These are phyloP conservation scores for Fulica atra DNA, from an alignment of 2,113 vertebrate genomes.

Conservation along the genomic window DNA sequence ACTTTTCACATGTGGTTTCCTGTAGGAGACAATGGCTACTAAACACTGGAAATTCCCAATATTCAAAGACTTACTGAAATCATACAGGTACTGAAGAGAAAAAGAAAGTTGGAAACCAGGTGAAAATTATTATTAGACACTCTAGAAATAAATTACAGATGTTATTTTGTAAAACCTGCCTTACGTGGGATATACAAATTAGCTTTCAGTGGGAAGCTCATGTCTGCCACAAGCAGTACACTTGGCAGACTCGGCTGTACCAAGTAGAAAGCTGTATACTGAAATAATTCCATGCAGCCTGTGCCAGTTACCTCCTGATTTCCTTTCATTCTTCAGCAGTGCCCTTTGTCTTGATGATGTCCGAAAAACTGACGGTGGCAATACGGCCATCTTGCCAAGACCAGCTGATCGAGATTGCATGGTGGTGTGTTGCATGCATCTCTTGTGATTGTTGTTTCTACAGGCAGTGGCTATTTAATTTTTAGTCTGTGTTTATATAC, in stretches of 20 bases:
- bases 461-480: neutral
- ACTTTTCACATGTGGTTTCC: neutral
- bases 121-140: neutral
- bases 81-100: neutral
- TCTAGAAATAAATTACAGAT: neutral
- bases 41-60: neutral
- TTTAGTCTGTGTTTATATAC: neutral
- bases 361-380: neutral
- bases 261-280: neutral
- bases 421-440: accelerated
- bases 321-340: neutral
- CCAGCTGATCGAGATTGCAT: neutral
- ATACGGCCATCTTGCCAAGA: neutral
- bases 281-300: neutral
- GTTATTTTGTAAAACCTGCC: neutral
- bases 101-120: neutral
- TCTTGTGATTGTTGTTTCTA: neutral
- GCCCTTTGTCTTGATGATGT: neutral
- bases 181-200: neutral
- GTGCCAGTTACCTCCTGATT: neutral
- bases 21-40: neutral
- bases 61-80: neutral
- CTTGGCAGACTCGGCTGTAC: neutral
- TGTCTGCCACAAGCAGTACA: neutral
- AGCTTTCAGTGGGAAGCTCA: neutral